Conservation (phyloP, 2,888 invertebrate genomes). For the Aphelenchoides bicaudatus region DNA sequence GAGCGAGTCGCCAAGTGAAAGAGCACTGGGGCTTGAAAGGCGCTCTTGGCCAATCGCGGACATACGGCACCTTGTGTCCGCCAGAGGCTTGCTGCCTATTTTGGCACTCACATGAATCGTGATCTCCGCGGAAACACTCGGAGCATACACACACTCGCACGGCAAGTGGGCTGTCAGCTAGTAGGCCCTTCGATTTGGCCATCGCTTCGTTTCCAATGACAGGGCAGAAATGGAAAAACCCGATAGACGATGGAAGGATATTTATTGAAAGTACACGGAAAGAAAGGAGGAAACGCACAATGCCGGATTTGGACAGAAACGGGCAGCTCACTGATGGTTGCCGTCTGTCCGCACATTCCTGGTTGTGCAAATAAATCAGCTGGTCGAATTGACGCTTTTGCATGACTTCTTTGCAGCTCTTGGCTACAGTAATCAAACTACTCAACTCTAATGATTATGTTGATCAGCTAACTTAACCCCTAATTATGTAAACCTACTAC, state of each 20-base stretch:
- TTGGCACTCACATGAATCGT: no score
- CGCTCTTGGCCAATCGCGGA: slow-evolving; percentile 8
- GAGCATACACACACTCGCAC: background rate
- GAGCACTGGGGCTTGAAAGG: background rate
- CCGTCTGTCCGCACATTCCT: slow-evolving; percentile 1
- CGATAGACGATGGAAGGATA: no score
- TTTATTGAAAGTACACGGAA: slow-evolving; percentile 2
- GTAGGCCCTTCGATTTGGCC: slow-evolving; percentile 12
- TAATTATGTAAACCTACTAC: no score
- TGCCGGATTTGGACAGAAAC: no score
- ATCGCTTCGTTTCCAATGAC: no score
- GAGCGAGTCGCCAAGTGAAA: slow-evolving; percentile 1
- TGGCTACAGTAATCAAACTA: background rate
- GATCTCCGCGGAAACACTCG: slow-evolving; percentile 13
- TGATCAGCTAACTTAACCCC: background rate
- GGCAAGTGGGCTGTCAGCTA: background rate
- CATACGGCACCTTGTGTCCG: no score
- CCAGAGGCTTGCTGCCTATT: no score
- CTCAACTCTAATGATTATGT: background rate
- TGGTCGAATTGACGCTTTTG: background rate
- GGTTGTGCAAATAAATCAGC: background rate
- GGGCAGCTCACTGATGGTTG: no score
- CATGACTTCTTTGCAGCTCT: background rate
- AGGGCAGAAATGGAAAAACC: no score
- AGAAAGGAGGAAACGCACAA: slow-evolving; percentile 3